Base-by-base conservation (phyloP, 2,113 vertebrate species). In the Oncorhynchus nerka region DNA sequence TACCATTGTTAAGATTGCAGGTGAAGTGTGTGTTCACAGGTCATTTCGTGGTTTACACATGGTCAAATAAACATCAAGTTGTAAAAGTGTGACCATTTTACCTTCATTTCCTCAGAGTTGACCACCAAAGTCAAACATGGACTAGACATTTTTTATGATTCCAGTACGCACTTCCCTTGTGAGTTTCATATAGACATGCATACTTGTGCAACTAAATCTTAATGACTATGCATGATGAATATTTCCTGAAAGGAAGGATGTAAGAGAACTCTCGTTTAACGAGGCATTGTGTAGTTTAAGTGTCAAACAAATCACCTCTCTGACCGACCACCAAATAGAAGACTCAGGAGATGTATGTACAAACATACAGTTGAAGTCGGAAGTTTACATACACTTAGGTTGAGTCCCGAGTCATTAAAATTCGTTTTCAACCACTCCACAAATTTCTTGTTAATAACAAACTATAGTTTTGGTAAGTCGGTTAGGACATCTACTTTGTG, bases 41-140 rank as follows among this genome's bases (percentile, higher is more conserved):
- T 81, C 72, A 15, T 77, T 69, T 32, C 70, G 28, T 68, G 68
- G 70, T 70, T 82, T 79, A 69, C 77, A 28, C 55, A 75, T 69
- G 86, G 84, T 89, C 86, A 91, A 90, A 91, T 85, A 86, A 88
- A 85, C 83, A 81, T 81, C 85, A 84, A 7, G 34, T 70, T 48
- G 9, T 45, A 3, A 48, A 49, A 70, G 68, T 49, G 19, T 48
- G 30, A 12, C 20, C 9, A 8, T 70, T 48, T 70, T 77, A 79
- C 76, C 62, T 39, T 77, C 68, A 12, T 83, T 87, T 84, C 79
- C 80, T 59, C 24, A 13, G 39, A 70, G 39, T 16, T 19, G 19
- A 30, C 64, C 65, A n/a, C 64, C 3, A 70, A 81, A 83, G 69
- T 76, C 77, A 83, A 86, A 87, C 87, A 86, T 48, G 62, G 22